Base-by-base conservation (phyloP, 2,888 invertebrate genomes). In the Maniola hyperantus region DNA sequence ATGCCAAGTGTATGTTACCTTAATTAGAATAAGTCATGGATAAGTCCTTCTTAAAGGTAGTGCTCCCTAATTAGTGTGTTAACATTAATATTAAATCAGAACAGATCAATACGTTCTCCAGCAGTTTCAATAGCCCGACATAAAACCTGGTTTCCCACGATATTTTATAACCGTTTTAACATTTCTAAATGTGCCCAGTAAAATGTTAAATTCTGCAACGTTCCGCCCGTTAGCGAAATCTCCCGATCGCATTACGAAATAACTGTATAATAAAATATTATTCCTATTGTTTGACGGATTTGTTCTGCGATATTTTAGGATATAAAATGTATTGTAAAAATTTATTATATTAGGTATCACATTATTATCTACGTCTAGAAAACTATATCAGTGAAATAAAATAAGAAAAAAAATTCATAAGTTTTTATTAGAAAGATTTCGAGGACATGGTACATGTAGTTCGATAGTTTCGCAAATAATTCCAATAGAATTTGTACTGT, bases 121-220 rank as follows among this genome's bases (percentile, higher is more conserved):
- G 61, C 69, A 64, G 64, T 65, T 62, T 61, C 53, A 60, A 53
- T 65, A 60, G 67, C 42, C 59, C 48, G 46, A 64, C 57, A 50
- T 36, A 66, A 71, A 66, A 69, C 62, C 55, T 46, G 51, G 58
- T 68, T 73, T 74, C 74, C 71, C 74, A 74, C 74, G 72, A 71
- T 70, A 70, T 72, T 71, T 71, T 70, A 71, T 66, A 72, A 69
- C 64, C 70, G 66, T 74, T 74, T 72, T 71, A 72, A 74, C 72
- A 74, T 72, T 72, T 71, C 70, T 68, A 73, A 72, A 72, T 67
- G 71, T 61, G 70, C 60, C 64, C 61, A 66, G 68, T 71, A 69
- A 73, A 74, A 70, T 73, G 79, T 76, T 77, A 77, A 76, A 77
- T 71, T 66, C 72, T 65, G 72, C 73, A 69, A 77, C 76, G 73